These are phyloP conservation scores for Haliclystus octoradiatus DNA, from an alignment of 30 jellyfish, hydroid and myxozoan species.

Conservation along the genomic window DNA sequence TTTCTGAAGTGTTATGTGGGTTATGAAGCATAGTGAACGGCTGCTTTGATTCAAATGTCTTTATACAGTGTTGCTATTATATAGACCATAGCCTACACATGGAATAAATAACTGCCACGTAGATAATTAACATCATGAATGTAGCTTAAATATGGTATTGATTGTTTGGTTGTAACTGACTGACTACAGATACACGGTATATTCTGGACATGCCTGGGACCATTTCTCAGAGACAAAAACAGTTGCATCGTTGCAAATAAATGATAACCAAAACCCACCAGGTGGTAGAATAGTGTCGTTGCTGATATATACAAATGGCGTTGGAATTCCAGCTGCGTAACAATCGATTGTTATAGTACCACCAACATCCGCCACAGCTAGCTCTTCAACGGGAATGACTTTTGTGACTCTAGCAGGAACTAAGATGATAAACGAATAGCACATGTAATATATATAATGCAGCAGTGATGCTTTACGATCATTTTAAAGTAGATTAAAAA, in stretches of 20 bases:
- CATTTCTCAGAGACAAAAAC: not conserved
- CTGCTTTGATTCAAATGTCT: too few species aligned
- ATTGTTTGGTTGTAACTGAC: too few species aligned
- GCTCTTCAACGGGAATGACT: constrained; percentile 39
- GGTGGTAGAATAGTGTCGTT: constrained; percentile 17
- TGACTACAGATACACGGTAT: too few species aligned
- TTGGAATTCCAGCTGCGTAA: constrained; percentile 73
- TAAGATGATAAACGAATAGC: not conserved
- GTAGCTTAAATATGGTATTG: not conserved
- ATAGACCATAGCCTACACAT: not conserved
- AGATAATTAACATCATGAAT: not conserved
- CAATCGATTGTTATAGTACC: constrained; percentile 64
- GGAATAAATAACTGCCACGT: not conserved
- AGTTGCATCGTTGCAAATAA: not conserved
- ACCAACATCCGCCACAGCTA: constrained; percentile 27
- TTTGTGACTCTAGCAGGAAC: constrained; percentile 64
- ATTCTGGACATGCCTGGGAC: too few species aligned
- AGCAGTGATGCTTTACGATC: too few species aligned
- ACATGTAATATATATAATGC: too few species aligned
- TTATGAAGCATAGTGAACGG: too few species aligned
- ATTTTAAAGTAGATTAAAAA: too few species aligned
- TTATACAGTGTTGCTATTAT: too few species aligned
- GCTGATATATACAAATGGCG: constrained; percentile 38
- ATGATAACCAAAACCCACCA: constrained; percentile 16
- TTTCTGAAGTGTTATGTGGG: too few species aligned